phyloP scores from a whole-genome alignment of 2,113 vertebrate genomes.

The Ictidomys tridecemlineatus region DNA sequence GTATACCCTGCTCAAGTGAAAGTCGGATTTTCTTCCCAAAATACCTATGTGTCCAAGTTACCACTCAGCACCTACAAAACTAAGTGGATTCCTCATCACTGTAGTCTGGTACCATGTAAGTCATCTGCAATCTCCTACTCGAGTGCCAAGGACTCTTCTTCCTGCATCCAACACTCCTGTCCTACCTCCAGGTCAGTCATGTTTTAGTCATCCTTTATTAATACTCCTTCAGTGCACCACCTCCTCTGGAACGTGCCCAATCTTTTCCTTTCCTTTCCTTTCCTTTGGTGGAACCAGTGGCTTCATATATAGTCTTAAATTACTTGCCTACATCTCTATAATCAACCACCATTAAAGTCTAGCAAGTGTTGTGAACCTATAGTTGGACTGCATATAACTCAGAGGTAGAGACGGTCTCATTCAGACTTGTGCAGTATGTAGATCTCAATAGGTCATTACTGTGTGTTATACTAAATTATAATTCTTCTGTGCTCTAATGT shows the following conservation, averaged over 20 bases:
- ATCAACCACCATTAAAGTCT: background rate
- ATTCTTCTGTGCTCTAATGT: background rate
- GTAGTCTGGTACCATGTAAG: background rate
- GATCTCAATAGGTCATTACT: background rate
- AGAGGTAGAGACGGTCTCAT: background rate
- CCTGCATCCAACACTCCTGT: background rate
- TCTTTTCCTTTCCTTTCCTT: no score
- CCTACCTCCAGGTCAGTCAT: background rate
- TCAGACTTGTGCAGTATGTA: background rate
- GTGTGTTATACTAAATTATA: background rate
- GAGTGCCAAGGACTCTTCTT: no score
- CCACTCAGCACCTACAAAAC: background rate
- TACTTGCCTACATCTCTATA: background rate
- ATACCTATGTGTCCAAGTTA: no score
- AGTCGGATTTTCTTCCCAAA: background rate
- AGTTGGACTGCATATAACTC: background rate
- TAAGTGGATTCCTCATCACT: background rate
- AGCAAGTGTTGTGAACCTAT: background rate
- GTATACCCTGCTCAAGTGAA: no score
- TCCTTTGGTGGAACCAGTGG: background rate
- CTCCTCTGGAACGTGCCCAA: background rate
- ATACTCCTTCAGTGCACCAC: background rate
- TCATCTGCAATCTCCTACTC: fast-evolving
- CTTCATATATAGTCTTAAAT: background rate
- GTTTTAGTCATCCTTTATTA: background rate